Evolutionary conservation across 2,888 invertebrate genomes (phyloP).

Genomic region (Sphaerophoria rueppellii): DNA sequence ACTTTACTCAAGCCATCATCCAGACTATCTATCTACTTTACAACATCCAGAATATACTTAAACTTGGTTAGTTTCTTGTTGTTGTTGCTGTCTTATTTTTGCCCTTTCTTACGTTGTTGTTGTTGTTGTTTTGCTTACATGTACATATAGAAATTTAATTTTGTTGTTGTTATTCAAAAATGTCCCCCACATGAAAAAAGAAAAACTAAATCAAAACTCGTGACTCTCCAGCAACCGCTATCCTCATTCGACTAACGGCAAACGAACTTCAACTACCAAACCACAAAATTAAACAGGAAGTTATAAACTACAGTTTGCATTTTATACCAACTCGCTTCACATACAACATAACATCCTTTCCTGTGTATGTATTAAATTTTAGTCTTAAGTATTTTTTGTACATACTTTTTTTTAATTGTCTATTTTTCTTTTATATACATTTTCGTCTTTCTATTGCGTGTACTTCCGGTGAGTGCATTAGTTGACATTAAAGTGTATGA

Average conservation of each 20-base stretch:
- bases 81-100: slow-evolving; percentile 43
- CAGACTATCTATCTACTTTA: slow-evolving; percentile 35
- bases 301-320: slow-evolving; percentile 40
- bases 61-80: slow-evolving; percentile 71
- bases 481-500: slow-evolving; percentile 34
- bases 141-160: slow-evolving; percentile 43
- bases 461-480: slow-evolving; percentile 54
- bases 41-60: slow-evolving; percentile 67
- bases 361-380: slow-evolving; percentile 53
- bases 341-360: slow-evolving; percentile 11
- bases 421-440: slow-evolving; percentile 25
- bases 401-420: slow-evolving; percentile 24
- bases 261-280: slow-evolving; percentile 54
- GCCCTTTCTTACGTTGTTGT: slow-evolving; percentile 49
- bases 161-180: slow-evolving; percentile 42
- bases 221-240: slow-evolving; percentile 41
- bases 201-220: slow-evolving; percentile 33
- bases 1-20: not conserved
- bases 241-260: slow-evolving; percentile 50
- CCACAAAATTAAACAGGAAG: slow-evolving; percentile 51
- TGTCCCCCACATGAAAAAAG: slow-evolving; percentile 19
- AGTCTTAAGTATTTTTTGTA: slow-evolving; percentile 23
- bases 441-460: slow-evolving; percentile 38
- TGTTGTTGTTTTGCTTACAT: slow-evolving; percentile 28
- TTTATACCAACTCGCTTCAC: slow-evolving; percentile 35